Evolutionary conservation across 2,797 vertebrate genomes (phyloP).

Genomic region (Borostomias antarcticus): DNA sequence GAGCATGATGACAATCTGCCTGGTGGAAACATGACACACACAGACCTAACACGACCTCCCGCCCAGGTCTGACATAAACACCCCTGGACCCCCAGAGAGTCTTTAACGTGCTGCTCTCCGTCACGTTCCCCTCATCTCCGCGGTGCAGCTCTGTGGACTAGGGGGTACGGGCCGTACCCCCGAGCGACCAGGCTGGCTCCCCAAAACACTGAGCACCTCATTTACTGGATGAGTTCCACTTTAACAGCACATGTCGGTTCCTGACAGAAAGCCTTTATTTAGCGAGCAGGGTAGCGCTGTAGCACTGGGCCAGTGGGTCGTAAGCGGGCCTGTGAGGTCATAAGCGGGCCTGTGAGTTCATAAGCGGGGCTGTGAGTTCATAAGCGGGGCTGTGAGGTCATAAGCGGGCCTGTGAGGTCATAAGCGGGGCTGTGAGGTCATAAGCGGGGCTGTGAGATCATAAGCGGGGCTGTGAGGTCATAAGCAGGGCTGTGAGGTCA

Average conservation of each 20-base stretch:
- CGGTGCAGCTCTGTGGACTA: conserved; percentile 50
- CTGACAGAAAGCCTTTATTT: conserved; percentile 34
- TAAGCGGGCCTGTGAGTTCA: too few relatives aligned
- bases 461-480: too few relatives aligned
- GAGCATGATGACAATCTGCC: conserved; percentile 20
- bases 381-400: too few relatives aligned
- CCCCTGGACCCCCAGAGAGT: conserved; percentile 53
- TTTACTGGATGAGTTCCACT: conserved; percentile 36
- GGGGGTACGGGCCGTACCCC: conserved; percentile 40
- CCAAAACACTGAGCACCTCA: conserved; percentile 29
- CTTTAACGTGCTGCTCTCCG: conserved; percentile 33
- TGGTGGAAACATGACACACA: conserved; percentile 36
- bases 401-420: too few relatives aligned
- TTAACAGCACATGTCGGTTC: conserved; percentile 36
- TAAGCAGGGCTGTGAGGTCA: too few relatives aligned
- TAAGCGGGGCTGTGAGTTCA: too few relatives aligned
- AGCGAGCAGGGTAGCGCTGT: conserved; percentile 45
- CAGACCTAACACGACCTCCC: conserved; percentile 40
- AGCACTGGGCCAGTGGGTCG: conserved; percentile 47
- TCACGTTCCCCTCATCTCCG: conserved; percentile 57
- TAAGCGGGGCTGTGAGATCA: too few relatives aligned
- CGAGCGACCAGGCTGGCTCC: too few relatives aligned
- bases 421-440: too few relatives aligned
- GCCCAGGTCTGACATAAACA: conserved; percentile 63
- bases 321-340: too few relatives aligned